phyloP scores from a whole-genome alignment of 2,797 vertebrate genomes.

The Margarornis squamiger region DNA sequence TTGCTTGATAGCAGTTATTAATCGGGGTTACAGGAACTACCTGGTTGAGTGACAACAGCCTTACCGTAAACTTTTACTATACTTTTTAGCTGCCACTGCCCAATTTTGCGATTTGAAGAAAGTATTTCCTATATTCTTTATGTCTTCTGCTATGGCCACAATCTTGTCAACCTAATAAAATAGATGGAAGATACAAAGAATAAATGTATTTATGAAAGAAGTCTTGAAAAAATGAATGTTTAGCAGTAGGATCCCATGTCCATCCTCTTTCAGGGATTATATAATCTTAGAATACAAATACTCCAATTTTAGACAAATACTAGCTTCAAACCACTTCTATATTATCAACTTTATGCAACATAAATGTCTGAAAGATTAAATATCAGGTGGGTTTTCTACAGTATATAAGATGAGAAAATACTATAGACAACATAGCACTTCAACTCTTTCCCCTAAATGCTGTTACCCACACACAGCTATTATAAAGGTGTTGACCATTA shows the following conservation, averaged over 20 bases:
- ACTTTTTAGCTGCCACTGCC: constrained; percentile 89
- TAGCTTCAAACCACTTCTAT: not conserved
- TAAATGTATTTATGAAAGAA: not conserved
- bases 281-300: not conserved
- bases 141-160: constrained; percentile 86
- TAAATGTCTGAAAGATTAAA: not conserved
- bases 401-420: not conserved
- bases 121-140: constrained; percentile 93
- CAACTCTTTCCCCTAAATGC: not conserved
- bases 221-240: not conserved
- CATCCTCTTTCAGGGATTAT: not conserved
- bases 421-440: not conserved
- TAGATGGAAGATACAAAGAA: constrained; percentile 39
- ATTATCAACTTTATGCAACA: not conserved
- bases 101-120: constrained; percentile 94
- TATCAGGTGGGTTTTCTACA: not conserved
- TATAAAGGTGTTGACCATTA: not conserved
- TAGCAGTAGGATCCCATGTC: not conserved
- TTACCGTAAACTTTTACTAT: constrained; percentile 94
- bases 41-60: constrained; percentile 3
- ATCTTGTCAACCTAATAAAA: constrained; percentile 86
- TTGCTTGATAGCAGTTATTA: not conserved
- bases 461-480: not conserved
- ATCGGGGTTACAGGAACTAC: not conserved
- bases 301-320: not conserved